Conservation (phyloP, 2,888 invertebrate species). For the Yponomeuta malinellus region DNA sequence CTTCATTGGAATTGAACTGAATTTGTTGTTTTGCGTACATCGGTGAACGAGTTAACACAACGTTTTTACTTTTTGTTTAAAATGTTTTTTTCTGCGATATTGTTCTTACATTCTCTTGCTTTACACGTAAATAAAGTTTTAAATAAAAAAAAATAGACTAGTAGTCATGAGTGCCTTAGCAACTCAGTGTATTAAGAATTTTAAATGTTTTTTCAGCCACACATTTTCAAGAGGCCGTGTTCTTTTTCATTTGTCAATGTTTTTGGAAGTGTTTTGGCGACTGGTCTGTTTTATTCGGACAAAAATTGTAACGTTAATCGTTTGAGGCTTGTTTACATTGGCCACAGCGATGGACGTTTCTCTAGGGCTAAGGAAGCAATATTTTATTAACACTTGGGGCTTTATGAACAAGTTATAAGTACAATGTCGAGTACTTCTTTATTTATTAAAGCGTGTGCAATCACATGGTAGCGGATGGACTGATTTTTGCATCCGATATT, state of each 20-base stretch:
- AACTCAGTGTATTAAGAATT: conserved; percentile 61
- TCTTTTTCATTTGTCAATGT: not conserved
- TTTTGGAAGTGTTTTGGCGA: conserved; percentile 2
- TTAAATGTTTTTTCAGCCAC: conserved; percentile 11
- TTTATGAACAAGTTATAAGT: conserved; percentile 14
- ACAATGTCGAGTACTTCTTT: conserved; percentile 36
- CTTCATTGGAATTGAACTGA: conserved; percentile 64
- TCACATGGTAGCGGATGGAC: conserved; percentile 61
- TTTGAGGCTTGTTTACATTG: conserved; percentile 1
- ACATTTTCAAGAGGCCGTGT: conserved; percentile 3
- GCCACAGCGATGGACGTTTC: not conserved
- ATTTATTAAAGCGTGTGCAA: conserved; percentile 53
- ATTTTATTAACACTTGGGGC: conserved; percentile 8
- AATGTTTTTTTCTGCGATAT: conserved; percentile 16
- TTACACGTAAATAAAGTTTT: conserved; percentile 40
- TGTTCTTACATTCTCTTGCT: conserved; percentile 40
- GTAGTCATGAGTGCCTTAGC: conserved; percentile 72
- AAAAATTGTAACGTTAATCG: not conserved
- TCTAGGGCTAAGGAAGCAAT: conserved; percentile 10
- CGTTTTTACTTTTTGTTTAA: conserved; percentile 20
- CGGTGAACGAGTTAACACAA: conserved; percentile 54
- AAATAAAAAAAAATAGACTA: conserved; percentile 36
- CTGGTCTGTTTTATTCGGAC: conserved; percentile 5
- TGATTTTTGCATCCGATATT: conserved; percentile 59
- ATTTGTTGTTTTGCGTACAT: conserved; percentile 52